Conservation (phyloP, 2,797 vertebrate species). For the Simalia tracyae region DNA sequence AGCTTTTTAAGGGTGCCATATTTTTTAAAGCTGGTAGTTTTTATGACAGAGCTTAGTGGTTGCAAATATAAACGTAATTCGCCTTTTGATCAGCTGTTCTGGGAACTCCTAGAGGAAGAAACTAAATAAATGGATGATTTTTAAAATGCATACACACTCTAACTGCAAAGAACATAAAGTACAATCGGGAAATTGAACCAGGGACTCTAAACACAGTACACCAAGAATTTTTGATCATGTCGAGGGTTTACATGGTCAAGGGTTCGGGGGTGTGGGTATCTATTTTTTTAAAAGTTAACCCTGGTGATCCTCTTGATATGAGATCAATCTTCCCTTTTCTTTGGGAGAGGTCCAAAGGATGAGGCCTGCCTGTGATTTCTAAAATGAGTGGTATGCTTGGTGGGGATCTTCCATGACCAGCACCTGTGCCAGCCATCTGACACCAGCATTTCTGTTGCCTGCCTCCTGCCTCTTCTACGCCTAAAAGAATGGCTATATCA, state of each 20-base stretch:
- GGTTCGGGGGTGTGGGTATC: too few species aligned
- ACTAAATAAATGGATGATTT: background rate
- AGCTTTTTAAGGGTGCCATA: background rate
- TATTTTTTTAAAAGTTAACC: background rate
- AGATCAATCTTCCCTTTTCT: background rate
- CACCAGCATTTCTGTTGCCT: conserved; percentile 56
- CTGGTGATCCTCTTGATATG: background rate
- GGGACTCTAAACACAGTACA: too few species aligned
- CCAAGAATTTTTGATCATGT: background rate
- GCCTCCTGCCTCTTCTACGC: conserved; percentile 40
- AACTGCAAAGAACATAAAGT: too few species aligned
- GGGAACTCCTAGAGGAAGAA: background rate
- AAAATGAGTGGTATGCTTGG: conserved; percentile 45
- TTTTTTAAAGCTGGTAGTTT: background rate
- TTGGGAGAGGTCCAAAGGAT: conserved; percentile 45
- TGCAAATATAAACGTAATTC: background rate
- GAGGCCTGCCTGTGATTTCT: conserved; percentile 58
- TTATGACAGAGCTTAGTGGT: background rate
- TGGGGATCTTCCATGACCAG: conserved; percentile 42
- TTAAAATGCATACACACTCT: background rate
- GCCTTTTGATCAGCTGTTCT: background rate
- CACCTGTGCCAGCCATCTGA: conserved; percentile 72
- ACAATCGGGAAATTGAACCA: too few species aligned
- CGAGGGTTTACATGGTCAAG: too few species aligned
- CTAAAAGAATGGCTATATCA: conserved; percentile 36